phyloP scores from a whole-genome alignment of 2,113 vertebrate genomes.

The Chunga burmeisteri region DNA sequence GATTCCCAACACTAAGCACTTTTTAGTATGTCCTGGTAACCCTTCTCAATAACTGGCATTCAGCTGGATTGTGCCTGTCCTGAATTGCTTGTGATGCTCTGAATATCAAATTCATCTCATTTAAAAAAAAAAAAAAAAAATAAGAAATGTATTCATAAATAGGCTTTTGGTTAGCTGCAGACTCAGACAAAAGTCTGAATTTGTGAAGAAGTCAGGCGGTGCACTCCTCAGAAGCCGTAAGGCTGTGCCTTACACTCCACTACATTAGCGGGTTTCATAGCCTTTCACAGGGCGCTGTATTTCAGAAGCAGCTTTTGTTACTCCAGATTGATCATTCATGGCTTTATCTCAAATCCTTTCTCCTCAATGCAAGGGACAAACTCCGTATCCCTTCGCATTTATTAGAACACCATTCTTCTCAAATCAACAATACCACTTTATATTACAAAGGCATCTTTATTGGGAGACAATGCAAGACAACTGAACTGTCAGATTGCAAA shows the following conservation, averaged over 20 bases:
- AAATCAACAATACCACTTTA: neutral
- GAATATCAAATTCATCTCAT: neutral
- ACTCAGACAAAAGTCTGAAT: neutral
- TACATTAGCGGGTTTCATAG: neutral
- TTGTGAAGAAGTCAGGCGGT: neutral
- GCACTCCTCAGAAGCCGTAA: neutral
- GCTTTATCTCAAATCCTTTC: neutral
- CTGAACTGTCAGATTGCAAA: neutral
- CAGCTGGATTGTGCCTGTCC: neutral
- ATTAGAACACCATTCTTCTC: neutral
- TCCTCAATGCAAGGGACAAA: neutral
- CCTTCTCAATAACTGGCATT: neutral
- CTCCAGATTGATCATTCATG: neutral
- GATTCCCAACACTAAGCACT: neutral
- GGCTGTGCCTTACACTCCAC: neutral
- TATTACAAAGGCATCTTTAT: neutral
- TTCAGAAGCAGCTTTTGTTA: conserved; percentile 21
- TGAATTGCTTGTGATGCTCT: neutral
- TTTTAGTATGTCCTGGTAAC: neutral
- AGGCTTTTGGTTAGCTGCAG: neutral
- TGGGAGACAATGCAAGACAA: neutral
- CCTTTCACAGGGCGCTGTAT: neutral
- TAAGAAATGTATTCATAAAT: neutral
- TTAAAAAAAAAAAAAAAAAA: neutral
- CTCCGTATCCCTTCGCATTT: neutral